Conservation (phyloP, 2,113 vertebrate genomes). For the Colinus virginianus region DNA sequence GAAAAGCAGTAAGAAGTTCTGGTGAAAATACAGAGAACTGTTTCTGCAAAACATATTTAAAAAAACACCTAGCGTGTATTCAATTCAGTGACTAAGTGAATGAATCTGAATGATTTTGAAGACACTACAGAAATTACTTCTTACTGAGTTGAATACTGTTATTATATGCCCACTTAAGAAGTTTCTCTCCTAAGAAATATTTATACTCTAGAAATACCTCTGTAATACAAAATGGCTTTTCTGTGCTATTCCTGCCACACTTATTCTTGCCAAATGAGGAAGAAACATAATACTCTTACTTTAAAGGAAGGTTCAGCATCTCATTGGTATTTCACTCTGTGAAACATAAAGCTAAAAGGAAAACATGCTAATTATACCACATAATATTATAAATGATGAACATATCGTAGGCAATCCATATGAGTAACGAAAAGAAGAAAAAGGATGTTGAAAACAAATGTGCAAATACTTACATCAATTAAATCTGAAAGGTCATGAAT, state of each 20-base stretch:
- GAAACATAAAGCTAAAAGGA: background rate
- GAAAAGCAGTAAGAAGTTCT: background rate
- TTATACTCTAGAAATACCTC: background rate
- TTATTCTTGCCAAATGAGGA: background rate
- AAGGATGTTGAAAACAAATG: background rate
- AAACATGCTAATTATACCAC: background rate
- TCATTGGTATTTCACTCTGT: background rate
- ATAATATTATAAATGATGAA: background rate
- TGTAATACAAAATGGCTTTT: background rate
- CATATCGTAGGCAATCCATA: background rate
- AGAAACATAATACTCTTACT: background rate
- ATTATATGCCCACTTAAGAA: background rate
- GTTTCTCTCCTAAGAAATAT: background rate
- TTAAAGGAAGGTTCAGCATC: background rate
- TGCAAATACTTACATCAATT: constrained; percentile 92
- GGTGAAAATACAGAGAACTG: background rate
- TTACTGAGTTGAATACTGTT: background rate
- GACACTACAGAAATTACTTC: background rate
- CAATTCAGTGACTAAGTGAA: background rate
- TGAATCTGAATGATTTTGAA: background rate
- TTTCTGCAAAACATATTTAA: background rate
- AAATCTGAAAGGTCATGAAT: constrained; percentile 97
- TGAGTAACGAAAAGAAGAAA: background rate
- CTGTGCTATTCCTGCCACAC: background rate
- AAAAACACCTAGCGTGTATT: background rate